Evolutionary conservation across 2,113 vertebrate species (phyloP).

Genomic region (Xyliphius kryptos): DNA sequence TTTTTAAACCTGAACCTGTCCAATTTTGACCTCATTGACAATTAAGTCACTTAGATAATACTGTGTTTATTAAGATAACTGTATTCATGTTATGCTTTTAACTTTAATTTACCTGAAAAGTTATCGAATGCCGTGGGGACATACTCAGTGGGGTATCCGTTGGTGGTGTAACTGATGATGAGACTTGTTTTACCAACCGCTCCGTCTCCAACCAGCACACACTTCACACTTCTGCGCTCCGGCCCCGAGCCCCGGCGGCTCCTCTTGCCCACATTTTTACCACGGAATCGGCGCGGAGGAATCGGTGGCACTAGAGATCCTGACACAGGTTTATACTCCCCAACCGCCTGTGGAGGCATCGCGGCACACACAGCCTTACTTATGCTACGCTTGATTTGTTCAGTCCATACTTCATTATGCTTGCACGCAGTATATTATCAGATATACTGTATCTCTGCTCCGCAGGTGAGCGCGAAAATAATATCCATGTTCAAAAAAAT

Average conservation of each 20-base stretch:
- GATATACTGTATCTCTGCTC: no score
- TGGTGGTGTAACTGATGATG: slow-evolving; percentile 91
- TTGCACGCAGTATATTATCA: no score
- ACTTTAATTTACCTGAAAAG: slow-evolving; percentile 81
- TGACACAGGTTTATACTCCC: slow-evolving; percentile 52
- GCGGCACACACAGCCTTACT: no score
- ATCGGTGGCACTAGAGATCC: slow-evolving; percentile 66
- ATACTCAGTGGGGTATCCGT: slow-evolving; percentile 89
- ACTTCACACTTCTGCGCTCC: slow-evolving; percentile 76
- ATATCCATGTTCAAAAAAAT: no score
- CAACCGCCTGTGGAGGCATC: slow-evolving; percentile 58
- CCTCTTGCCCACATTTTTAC: slow-evolving; percentile 51
- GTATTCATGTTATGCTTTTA: no score
- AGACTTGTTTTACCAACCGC: slow-evolving; percentile 91
- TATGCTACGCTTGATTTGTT: no score
- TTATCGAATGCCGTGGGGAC: slow-evolving; percentile 91
- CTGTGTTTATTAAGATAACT: no score
- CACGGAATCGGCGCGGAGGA: slow-evolving; percentile 71
- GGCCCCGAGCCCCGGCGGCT: slow-evolving; percentile 47
- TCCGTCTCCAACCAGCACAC: slow-evolving; percentile 87
- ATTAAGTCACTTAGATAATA: no score
- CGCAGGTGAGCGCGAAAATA: no score
- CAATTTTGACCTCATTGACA: no score
- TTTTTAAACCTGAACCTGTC: no score
- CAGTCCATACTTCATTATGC: no score